Conservation (phyloP, 2,888 invertebrate species). For the Elysia crispata region DNA sequence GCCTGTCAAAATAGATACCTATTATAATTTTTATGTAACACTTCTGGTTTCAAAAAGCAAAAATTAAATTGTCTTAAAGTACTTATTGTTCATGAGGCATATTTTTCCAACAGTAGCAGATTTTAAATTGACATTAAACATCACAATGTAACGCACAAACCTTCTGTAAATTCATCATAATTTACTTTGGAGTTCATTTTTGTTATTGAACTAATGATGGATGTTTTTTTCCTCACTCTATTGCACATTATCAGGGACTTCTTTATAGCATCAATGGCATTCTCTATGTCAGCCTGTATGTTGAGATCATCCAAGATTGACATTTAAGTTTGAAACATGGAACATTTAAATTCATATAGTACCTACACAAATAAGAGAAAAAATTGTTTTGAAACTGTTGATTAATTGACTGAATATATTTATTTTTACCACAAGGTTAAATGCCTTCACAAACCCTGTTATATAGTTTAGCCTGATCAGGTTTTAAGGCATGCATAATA, state of each 20-base stretch:
- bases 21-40: not conserved
- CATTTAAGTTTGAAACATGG: not conserved
- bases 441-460: no score
- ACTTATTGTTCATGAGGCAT: no score
- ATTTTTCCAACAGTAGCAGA: not conserved
- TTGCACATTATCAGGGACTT: slow-evolving; percentile 88
- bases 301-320: slow-evolving; percentile 24
- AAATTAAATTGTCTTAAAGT: not conserved
- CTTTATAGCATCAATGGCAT: slow-evolving; percentile 87
- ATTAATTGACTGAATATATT: no score
- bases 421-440: no score
- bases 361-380: not conserved
- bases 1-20: no score
- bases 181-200: slow-evolving; percentile 87
- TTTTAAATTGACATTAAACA: no score
- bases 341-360: not conserved
- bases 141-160: slow-evolving; percentile 66
- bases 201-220: slow-evolving; percentile 88
- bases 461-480: no score
- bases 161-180: slow-evolving; percentile 86
- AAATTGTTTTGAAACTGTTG: not conserved
- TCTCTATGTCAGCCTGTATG: slow-evolving; percentile 83
- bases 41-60: not conserved
- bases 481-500: no score
- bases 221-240: slow-evolving; percentile 80